Evolutionary conservation across 2,888 invertebrate species (phyloP), one percentile per base, ranked within the genome.

Genomic region (Diarsia mendica): DNA sequence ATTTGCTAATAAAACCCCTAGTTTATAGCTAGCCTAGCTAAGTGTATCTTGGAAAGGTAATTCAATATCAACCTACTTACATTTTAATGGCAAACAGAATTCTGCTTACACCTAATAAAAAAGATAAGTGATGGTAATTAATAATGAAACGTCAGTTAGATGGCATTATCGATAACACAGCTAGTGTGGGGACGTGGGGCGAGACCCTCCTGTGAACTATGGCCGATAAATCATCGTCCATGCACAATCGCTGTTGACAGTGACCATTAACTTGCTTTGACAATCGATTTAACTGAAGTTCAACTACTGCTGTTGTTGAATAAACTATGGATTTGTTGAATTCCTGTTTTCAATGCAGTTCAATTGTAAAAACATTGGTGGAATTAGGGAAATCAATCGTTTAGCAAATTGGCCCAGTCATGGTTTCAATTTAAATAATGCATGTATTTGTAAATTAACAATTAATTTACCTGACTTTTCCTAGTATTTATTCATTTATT

Each of bases 151-250:
- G 67, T 80, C 71, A 75, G 72, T 28, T 39, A 60, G 60, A 63
- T 69, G 61, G 18, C 53, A 74, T 67, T 69, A 83, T 74, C 66
- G 73, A 79, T 74, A 68, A 67, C 20, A 33, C 46, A 55, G 46
- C 33, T 72, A 67, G 79, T 69, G 53, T 55, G 63, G 71, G 80
- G 68, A 68, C 10, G 53, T 55, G 63, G 71, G 80, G 68, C 66
- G 8, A 49, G 33, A 71, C 75, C 84, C 84, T 67, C 61, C n/a
- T 3, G n/a, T 71, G 71, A 63, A 20, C 68, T 64, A 13, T 44
- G 66, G 33, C 49, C 58, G n/a, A 80, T 84, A 69, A 33, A 84
- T 84, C 84, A 80, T 68, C 28, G n/a, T 55, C 55, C 63, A 53
- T 63, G 73, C 76, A 61, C 80, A 58, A 44, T 55, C 61, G 18